A percentile compares a stretch with the other conserved stretches of the same genome.
These are phyloP conservation scores for Melanostigma gelatinosum DNA, from an alignment of 2,113 vertebrate genomes.

Conservation along the genomic window DNA sequence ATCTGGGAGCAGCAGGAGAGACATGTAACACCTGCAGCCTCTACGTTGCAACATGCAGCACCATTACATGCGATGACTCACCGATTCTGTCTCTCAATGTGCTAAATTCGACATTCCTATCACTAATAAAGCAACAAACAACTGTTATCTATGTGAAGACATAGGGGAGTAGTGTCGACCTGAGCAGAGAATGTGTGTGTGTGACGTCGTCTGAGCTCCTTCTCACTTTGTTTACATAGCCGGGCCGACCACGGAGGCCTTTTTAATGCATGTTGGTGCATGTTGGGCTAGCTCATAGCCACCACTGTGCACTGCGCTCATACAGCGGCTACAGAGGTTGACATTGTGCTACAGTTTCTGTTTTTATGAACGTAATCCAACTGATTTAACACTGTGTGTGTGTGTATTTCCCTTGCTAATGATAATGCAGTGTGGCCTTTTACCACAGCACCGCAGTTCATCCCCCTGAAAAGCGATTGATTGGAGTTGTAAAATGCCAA, in stretches of 20 bases:
- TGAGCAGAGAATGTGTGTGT: neutral
- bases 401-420: constrained; percentile 17
- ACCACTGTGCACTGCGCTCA: neutral
- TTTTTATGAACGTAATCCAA: neutral
- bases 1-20: neutral
- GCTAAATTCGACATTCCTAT: neutral
- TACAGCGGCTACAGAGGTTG: neutral
- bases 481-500: constrained; percentile 16
- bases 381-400: neutral
- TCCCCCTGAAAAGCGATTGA: constrained; percentile 7
- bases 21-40: constrained; percentile 1
- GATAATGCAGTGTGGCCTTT: constrained; percentile 20
- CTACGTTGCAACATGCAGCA: constrained; percentile 11
- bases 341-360: neutral
- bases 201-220: neutral
- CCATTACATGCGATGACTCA: neutral
- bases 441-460: neutral
- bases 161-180: neutral
- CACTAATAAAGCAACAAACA: neutral
- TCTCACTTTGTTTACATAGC: neutral
- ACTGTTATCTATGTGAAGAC: neutral
- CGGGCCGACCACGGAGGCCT: neutral
- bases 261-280: neutral
- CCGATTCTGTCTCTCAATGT: neutral
- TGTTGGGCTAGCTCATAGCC: neutral